Percentiles rank a stretch among this genome's conserved stretches.
Evolutionary conservation across 2,888 invertebrate genomes (phyloP).

Genomic region (Dynastes tityus): DNA sequence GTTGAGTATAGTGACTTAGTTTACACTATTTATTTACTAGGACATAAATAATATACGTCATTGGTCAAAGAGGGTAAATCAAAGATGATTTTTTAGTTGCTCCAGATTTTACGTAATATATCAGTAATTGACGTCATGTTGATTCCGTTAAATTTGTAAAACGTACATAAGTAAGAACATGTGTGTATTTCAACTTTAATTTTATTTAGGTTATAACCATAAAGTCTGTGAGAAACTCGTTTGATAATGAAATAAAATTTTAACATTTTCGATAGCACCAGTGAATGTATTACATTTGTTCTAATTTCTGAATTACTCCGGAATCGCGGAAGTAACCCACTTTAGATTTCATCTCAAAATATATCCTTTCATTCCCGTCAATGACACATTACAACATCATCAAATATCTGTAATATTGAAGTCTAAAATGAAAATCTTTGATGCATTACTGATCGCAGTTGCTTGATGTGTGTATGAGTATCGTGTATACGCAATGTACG

Average conservation of each 20-base stretch:
- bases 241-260: constrained; percentile 3
- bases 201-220: constrained; percentile 17
- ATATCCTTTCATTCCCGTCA: constrained; percentile 32
- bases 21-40: too few species aligned
- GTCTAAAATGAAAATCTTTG: constrained; percentile 36
- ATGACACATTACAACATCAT: constrained; percentile 24
- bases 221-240: constrained; percentile 14
- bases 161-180: too few species aligned
- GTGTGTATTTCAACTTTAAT: constrained; percentile 1
- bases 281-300: constrained; percentile 1
- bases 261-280: constrained; percentile 16
- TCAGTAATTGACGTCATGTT: background rate
- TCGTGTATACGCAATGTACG: constrained; percentile 42
- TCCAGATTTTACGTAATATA: background rate
- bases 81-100: too few species aligned
- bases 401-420: constrained; percentile 37
- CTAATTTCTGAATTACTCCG: constrained; percentile 30
- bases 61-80: too few species aligned
- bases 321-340: constrained; percentile 35
- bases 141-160: too few species aligned
- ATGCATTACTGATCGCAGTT: constrained; percentile 38
- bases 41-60: too few species aligned
- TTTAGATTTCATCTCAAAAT: constrained; percentile 33
- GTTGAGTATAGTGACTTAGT: background rate
- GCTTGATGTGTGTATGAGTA: constrained; percentile 35